Conservation (phyloP, 2,797 vertebrate species). For the Onychomys torridus region DNA sequence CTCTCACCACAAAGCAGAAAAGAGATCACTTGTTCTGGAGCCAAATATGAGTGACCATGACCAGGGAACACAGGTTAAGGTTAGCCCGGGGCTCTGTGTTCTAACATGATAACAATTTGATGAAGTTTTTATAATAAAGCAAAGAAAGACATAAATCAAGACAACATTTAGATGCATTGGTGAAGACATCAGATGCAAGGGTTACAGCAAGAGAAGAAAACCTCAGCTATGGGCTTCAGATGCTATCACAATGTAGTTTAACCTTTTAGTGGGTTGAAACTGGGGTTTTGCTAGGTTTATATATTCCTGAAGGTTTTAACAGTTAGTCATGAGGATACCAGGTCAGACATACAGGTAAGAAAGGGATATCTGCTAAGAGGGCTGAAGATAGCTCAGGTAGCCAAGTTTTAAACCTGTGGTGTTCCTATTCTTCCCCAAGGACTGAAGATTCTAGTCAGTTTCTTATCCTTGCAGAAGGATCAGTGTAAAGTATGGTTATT, state of each 20-base stretch:
- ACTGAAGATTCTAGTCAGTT: not conserved
- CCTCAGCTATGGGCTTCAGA: not conserved
- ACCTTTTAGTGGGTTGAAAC: not conserved
- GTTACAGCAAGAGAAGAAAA: not conserved
- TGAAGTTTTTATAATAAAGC: not conserved
- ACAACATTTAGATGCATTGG: not conserved
- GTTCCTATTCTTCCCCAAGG: not conserved
- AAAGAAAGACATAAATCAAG: not conserved
- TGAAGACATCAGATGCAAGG: not conserved
- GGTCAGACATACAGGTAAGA: not conserved
- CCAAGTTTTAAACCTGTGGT: accelerated
- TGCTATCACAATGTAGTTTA: not conserved
- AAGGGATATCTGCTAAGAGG: not conserved
- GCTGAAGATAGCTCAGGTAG: not conserved
- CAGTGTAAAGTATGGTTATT: not conserved
- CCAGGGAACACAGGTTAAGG: not conserved
- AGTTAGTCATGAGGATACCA: not conserved
- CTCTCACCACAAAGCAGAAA: not conserved
- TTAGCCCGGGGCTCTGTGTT: not conserved
- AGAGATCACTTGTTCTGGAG: not conserved
- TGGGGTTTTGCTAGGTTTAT: not conserved
- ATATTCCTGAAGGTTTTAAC: not conserved
- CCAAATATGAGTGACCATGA: not conserved
- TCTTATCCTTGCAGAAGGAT: not conserved
- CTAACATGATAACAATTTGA: not conserved